Percentiles rank a stretch among this genome's conserved stretches.
These are phyloP conservation scores for Drosophila nigricruria DNA, from an alignment of 2,888 invertebrate species.

Conservation along the genomic window DNA sequence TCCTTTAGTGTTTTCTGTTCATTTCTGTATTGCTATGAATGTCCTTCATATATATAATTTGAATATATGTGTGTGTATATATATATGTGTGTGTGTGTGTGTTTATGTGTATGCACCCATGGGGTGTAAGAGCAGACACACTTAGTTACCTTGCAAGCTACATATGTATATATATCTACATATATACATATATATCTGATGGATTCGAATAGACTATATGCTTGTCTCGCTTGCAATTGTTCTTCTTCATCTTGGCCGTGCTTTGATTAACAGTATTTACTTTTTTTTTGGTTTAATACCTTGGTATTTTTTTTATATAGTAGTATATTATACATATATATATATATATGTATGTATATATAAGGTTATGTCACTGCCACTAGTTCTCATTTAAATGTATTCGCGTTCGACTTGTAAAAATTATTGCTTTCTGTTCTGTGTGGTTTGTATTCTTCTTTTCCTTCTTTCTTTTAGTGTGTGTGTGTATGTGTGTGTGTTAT, in stretches of 20 bases:
- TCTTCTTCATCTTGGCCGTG: conserved; percentile 42
- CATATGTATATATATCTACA: conserved; percentile 18
- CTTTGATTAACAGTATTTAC: conserved; percentile 51
- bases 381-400: conserved; percentile 62
- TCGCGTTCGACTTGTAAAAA: conserved; percentile 62
- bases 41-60: conserved; percentile 28
- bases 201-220: conserved; percentile 33
- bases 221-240: conserved; percentile 7
- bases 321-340: conserved; percentile 39
- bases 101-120: conserved; percentile 63
- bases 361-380: conserved; percentile 74
- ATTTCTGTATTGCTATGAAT: conserved; percentile 44
- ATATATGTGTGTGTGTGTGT: conserved; percentile 39
- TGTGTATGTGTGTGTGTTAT: conserved; percentile 27
- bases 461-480: conserved; percentile 11
- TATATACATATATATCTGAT: conserved; percentile 44
- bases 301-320: conserved; percentile 30
- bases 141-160: conserved; percentile 43
- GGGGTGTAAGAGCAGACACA: conserved; percentile 76
- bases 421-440: conserved; percentile 71
- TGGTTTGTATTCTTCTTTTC: background rate
- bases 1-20: conserved; percentile 45
- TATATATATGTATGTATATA: conserved; percentile 50
- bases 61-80: conserved; percentile 42
- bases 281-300: conserved; percentile 2